These are phyloP conservation scores for Forbesichthys papilliferus DNA, from an alignment of 2,113 vertebrate genomes.

Conservation along the genomic window DNA sequence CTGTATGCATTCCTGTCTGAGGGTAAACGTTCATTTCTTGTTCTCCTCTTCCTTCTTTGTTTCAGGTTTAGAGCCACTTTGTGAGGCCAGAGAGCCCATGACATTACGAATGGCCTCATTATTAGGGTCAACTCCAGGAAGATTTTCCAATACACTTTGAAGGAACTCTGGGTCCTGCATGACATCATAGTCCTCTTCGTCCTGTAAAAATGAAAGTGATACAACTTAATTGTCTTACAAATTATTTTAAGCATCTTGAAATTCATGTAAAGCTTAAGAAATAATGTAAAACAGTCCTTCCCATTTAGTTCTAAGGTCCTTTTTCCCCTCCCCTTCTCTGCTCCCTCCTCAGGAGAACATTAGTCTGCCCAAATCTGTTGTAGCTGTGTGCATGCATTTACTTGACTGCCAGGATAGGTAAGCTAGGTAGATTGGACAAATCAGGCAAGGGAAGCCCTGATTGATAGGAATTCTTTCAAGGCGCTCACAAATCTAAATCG, in stretches of 20 bases:
- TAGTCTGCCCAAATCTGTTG: no score
- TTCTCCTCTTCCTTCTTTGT: slow-evolving; percentile 87
- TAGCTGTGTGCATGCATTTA: no score
- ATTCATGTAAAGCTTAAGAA: not conserved
- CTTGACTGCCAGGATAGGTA: no score
- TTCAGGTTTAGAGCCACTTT: slow-evolving; percentile 79
- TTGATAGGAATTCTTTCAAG: no score
- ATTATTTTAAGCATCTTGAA: slow-evolving; percentile 69
- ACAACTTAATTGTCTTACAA: not conserved
- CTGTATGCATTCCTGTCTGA: slow-evolving; percentile 21
- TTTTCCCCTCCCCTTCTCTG: no score
- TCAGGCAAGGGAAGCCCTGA: no score
- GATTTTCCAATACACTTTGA: slow-evolving; percentile 95
- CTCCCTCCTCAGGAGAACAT: no score
- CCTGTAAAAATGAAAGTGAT: slow-evolving; percentile 67
- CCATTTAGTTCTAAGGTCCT: no score
- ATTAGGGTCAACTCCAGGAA: slow-evolving; percentile 94
- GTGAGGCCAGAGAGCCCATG: slow-evolving; percentile 90
- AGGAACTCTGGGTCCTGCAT: slow-evolving; percentile 98
- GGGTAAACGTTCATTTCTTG: slow-evolving; percentile 70
- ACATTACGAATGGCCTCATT: slow-evolving; percentile 97
- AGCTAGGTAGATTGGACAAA: no score
- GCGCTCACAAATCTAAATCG: no score
- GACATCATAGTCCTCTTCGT: slow-evolving; percentile 95
- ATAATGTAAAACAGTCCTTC: no score